Evolutionary conservation across 2,888 invertebrate species (phyloP).

Genomic region (Drosophila infuscata): DNA sequence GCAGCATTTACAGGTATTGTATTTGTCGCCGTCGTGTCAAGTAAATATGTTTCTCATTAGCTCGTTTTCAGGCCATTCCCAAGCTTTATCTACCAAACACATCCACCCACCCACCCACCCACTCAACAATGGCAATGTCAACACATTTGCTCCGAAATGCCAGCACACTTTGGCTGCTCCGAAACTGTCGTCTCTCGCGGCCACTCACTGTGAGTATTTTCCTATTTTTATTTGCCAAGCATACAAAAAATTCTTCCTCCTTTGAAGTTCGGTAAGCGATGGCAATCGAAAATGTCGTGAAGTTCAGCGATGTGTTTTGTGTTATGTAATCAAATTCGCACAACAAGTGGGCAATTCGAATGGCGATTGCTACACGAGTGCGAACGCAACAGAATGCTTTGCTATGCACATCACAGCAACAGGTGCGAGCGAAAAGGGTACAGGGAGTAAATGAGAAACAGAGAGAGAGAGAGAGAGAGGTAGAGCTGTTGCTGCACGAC

Average conservation of each 20-base stretch:
- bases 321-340: slow-evolving; percentile 61
- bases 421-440: slow-evolving; percentile 16
- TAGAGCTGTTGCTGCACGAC: slow-evolving; percentile 16
- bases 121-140: slow-evolving; percentile 66
- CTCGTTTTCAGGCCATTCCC: slow-evolving; percentile 21
- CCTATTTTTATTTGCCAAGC: background rate
- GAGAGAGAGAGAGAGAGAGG: slow-evolving; percentile 10
- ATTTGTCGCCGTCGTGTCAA: background rate
- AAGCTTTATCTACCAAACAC: background rate
- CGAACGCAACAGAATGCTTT: slow-evolving; percentile 34
- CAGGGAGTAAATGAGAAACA: background rate
- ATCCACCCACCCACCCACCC: background rate
- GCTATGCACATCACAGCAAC: slow-evolving; percentile 11
- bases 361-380: slow-evolving; percentile 8
- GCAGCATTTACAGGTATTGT: slow-evolving; percentile 45
- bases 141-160: slow-evolving; percentile 75
- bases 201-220: slow-evolving; percentile 52
- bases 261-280: background rate
- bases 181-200: slow-evolving; percentile 61
- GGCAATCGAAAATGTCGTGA: slow-evolving; percentile 9
- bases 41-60: background rate
- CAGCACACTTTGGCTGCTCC: slow-evolving; percentile 66
- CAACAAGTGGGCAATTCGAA: slow-evolving; percentile 25
- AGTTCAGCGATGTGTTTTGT: slow-evolving; percentile 33
- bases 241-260: background rate